These are phyloP conservation scores for Hucho hucho DNA, from an alignment of 2,113 vertebrate species.

Conservation along the genomic window DNA sequence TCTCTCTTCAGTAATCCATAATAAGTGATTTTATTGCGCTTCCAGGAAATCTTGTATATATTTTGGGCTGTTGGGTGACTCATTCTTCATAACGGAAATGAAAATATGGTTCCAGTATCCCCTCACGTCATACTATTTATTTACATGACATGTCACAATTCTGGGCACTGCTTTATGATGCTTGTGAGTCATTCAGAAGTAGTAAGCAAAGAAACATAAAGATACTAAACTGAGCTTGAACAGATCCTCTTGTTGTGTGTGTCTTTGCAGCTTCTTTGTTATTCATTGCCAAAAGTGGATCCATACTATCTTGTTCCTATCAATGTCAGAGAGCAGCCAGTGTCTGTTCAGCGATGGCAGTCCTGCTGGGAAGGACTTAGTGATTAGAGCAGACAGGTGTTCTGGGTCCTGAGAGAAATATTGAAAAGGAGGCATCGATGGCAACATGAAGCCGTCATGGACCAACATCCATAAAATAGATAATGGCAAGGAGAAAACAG, in stretches of 20 bases:
- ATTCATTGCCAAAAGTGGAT: conserved; percentile 56
- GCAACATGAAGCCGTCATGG: conserved; percentile 68
- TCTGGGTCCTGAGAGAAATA: conserved; percentile 73
- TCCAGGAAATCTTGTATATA: conserved; percentile 59
- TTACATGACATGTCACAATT: conserved; percentile 46
- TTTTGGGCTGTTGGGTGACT: conserved; percentile 17
- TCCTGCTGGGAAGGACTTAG: conserved; percentile 66
- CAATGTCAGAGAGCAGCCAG: conserved; percentile 65
- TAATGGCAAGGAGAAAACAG: conserved; percentile 67
- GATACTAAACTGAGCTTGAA: conserved; percentile 2
- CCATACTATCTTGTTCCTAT: conserved; percentile 69
- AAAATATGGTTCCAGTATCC: conserved; percentile 62
- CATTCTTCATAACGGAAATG: conserved; percentile 29
- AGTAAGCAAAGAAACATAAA: conserved; percentile 13
- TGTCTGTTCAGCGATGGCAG: conserved; percentile 60
- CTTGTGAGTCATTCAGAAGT: conserved; percentile 40
- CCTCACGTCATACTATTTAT: conserved; percentile 24
- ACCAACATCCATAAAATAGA: conserved; percentile 78
- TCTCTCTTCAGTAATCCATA: neutral
- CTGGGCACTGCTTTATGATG: conserved; percentile 34
- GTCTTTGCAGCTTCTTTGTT: conserved; percentile 42
- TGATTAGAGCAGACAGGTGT: conserved; percentile 76
- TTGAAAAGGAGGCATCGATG: conserved; percentile 68
- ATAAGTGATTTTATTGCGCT: conserved; percentile 18
- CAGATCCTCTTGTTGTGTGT: conserved; percentile 39